A percentile compares a stretch with the other conserved stretches of the same genome.
Evolutionary conservation across 64 coral and sea anemone genomes (phyloP).

Genomic region (Orbicella faveolata): DNA sequence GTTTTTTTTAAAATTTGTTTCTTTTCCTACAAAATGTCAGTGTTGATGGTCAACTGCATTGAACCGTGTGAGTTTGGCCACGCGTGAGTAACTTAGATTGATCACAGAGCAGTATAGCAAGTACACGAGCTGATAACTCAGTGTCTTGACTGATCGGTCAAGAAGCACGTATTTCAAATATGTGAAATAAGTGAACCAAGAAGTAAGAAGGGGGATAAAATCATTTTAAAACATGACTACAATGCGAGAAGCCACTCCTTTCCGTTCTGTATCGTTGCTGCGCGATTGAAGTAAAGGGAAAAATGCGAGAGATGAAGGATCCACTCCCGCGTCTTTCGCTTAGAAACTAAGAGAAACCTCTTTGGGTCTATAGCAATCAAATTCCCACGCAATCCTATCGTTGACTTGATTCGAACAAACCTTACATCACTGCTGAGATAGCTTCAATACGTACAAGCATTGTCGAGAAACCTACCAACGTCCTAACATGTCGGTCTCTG

Average conservation of each 20-base stretch:
- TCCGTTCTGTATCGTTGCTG: background rate
- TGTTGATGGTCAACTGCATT: conserved; percentile 2
- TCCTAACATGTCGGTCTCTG: no score
- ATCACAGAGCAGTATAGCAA: background rate
- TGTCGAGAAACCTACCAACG: no score
- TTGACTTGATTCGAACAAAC: no score
- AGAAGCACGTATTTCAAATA: background rate
- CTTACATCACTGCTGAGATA: no score
- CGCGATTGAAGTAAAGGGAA: background rate
- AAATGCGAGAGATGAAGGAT: background rate
- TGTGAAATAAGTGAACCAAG: background rate
- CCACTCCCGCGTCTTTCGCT: no score
- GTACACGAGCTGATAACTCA: background rate
- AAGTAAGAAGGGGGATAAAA: background rate
- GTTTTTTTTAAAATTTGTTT: background rate
- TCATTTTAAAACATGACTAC: background rate
- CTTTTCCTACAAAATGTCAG: background rate
- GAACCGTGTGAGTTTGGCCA: background rate
- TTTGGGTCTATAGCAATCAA: no score
- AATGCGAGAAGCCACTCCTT: background rate
- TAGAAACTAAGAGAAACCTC: no score
- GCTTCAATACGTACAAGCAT: no score
- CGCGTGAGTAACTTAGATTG: background rate
- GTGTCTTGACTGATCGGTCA: conserved; percentile 1
- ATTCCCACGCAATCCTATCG: no score